Base-by-base conservation (phyloP, 1,140 invertebrate species). In the Halyomorpha halys region DNA sequence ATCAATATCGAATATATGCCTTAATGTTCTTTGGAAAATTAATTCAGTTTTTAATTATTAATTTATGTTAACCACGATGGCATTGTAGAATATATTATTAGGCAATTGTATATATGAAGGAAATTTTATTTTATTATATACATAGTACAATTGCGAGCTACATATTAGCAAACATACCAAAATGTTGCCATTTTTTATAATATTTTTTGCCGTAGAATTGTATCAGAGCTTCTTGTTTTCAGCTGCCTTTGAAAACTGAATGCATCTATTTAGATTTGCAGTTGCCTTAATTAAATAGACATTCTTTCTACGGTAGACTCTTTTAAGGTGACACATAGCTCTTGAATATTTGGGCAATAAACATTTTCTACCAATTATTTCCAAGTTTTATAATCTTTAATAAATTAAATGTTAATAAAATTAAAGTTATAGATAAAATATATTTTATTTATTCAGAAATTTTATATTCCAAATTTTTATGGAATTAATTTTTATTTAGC, bases 91-190 rank as follows among this genome's bases (percentile, higher is more conserved):
- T 49, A 49, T 49, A 19, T 49, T 49, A 49, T 49, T 18, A 49
- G 21, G 47, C 47, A 49, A 49, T 49, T 19, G n/a, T 49, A 49
- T 49, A 49, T 49, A 49, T 21, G 21, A 49, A 49, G 47, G 47
- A 49, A 49, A 49, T 49, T 49, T 49, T 49, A 49, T 49, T 49
- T 49, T 49, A 49, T 18, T 49, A 49, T 49, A n/a, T 49, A n/a
- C 5, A 19, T 49, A 19, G 21, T 13, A 49, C 21, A 21, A 19
- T 19, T 49, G 21, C 2, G 9, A 49, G 47, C 47, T 49, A 21
- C 47, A 49, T 19, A 49, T 49, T 19, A 49, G 3, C 6, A 2
- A 49, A 49, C 6, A 19, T 49, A 49, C 47, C 47, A 18, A 18
- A 49, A 49, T 3, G 21, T 19, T 49, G 21, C 21, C 47, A 49